Evolutionary conservation across 2,113 vertebrate species (phyloP), one percentile per base, ranked within the genome.

Genomic region (Siniperca knerii): DNA sequence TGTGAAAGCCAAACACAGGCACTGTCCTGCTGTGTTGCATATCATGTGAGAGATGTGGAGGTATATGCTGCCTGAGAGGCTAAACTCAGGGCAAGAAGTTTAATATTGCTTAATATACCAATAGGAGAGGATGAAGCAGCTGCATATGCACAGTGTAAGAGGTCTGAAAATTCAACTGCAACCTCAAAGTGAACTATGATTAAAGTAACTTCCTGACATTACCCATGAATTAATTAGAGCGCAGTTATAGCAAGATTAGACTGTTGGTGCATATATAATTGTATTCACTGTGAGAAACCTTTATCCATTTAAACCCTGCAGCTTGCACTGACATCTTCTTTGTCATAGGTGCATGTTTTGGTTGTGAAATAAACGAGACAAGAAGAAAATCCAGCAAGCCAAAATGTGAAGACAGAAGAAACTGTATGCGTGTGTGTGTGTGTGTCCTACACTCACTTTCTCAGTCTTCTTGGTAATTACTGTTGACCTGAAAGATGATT

Each of bases 401-500:
- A 18, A 86, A 79, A 65, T 71, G 60, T 71, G 35, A 64, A 52
- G 75, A 69, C 25, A 64, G 29, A 71, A 37, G 40, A 74, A 75
- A 74, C 48, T 25, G 77, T 64, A 75, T 70, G 74, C 62, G 61
- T 65, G 70, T 40, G 87, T 75, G 66, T 46, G 87, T 75, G 61
- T 46, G 72, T 71, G 61, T 79, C 15, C 18, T 58, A 44, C 48
- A 52, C 77, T 82, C 46, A 61, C 87, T 84, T 66, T 79, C 73
- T 77, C 79, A 68, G 69, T 87, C 77, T 87, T 88, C 87, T 78
- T 85, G 87, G 89, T 92, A 92, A 93, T 94, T 93, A 91, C 88
- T 88, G 90, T 91, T 94, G 92, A 93, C 93, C 92, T 91, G 87
- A 88, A 84, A 92, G 88, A 91, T 92, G 90, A 94, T 93, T 93